Evolutionary conservation across 2,888 invertebrate genomes (phyloP).

Genomic region (Spilarctia lutea): DNA sequence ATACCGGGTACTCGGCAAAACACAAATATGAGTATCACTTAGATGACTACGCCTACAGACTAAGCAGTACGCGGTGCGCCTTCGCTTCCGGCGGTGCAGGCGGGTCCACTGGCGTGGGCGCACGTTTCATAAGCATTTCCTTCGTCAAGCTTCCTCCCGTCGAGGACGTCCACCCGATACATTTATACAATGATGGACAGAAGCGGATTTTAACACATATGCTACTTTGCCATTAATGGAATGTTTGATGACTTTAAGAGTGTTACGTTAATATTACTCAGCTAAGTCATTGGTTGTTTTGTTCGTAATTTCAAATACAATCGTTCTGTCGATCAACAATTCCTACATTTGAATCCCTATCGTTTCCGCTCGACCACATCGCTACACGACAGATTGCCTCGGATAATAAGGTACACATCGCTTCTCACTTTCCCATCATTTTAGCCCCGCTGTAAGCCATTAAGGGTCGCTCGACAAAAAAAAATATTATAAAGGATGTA

Average conservation of each 20-base stretch:
- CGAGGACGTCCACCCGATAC: conserved; percentile 53
- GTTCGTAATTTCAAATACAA: conserved; percentile 59
- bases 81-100: conserved; percentile 73
- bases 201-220: conserved; percentile 54
- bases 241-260: conserved; percentile 65
- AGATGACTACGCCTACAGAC: conserved; percentile 63
- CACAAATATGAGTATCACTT: conserved; percentile 43
- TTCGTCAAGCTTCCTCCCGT: conserved; percentile 74
- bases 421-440: conserved; percentile 63
- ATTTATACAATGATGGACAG: conserved; percentile 50
- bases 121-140: conserved; percentile 80
- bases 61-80: conserved; percentile 62
- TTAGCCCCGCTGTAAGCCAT: conserved; percentile 80
- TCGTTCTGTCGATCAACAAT: conserved; percentile 57
- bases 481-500: conserved; percentile 83
- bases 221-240: conserved; percentile 52
- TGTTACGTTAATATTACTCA: conserved; percentile 65
- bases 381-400: conserved; percentile 14
- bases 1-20: conserved; percentile 31
- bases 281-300: conserved; percentile 67
- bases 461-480: conserved; percentile 81
- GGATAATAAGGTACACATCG: conserved; percentile 44
- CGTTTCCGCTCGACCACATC: conserved; percentile 54
- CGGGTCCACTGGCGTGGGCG: conserved; percentile 66
- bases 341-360: conserved; percentile 54